Evolutionary conservation across 2,888 invertebrate species (phyloP), one percentile per base, ranked within the genome.

Genomic region (Plagiodera versicolora): DNA sequence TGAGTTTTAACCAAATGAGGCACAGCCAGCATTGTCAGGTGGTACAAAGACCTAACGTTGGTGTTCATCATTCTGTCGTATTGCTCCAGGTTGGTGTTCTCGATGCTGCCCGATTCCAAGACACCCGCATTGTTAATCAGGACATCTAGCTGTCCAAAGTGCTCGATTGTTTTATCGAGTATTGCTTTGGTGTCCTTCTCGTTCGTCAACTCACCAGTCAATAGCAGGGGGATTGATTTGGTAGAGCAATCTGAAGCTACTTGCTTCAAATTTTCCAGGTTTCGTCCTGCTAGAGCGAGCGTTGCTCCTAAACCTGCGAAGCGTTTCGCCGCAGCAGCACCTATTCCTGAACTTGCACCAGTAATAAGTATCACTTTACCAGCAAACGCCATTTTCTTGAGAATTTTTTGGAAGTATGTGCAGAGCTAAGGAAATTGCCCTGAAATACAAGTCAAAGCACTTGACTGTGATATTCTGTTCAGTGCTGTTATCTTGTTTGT

Each of bases 31-130:
- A 90, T 92, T 0, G 94, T 95, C 65, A 97, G 78, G 62, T 92
- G 87, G 75, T 91, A 92, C 16, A 92, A 83, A 0, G 91, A 86
- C 62, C 95, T 87, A 0, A 95, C 89, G 79, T 98, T 98, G 1
- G 91, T 87, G 73, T 93, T 91, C 87, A 98, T 94, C 10, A 95
- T 82, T 19, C 89, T 84, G 78, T 98, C 98, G 75, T 89, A 97
- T 74, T 95, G 95, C 49, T 91, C 91, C 70, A 98, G 74, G 17
- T 86, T 86, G 0, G 95, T 92, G 66, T 85, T 91, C 80, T 97
- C 96, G 70, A 96, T 94, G 1, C 86, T 85, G 28, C 96, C 97
- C 0, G 82, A 63, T 66, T 70, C 68, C 17, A 72, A 44, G 17
- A 66, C 66, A 2, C 97, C 97, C 14, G 97, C 97, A 81, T 92